These are phyloP conservation scores for Gastrophysa polygoni DNA, from an alignment of 2,888 invertebrate species.

Conservation along the genomic window DNA sequence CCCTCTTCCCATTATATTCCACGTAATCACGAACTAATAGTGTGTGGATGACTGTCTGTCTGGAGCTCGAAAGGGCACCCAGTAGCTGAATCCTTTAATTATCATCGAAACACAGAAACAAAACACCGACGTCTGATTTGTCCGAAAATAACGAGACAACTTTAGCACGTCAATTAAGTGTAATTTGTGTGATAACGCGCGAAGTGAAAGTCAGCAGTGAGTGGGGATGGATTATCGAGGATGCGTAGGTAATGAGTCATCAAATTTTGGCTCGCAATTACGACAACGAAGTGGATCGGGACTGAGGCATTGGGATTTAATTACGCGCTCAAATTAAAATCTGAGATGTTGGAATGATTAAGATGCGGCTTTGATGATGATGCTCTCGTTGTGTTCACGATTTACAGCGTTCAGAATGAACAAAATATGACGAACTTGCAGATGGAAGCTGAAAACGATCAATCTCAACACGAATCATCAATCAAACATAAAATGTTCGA, in stretches of 20 bases:
- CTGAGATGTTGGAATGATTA: neutral
- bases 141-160: conserved; percentile 30
- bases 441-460: too few species aligned
- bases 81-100: conserved; percentile 23
- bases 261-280: neutral
- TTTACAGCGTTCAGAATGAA: too few species aligned
- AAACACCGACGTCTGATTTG: conserved; percentile 20
- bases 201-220: conserved; percentile 9
- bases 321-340: neutral
- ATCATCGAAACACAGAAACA: conserved; percentile 8
- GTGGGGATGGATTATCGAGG: neutral
- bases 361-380: too few species aligned
- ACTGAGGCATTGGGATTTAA: neutral
- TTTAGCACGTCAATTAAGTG: conserved; percentile 20
- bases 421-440: too few species aligned
- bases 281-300: neutral
- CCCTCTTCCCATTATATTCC: neutral
- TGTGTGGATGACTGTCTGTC: conserved; percentile 10
- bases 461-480: too few species aligned
- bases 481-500: too few species aligned
- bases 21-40: neutral
- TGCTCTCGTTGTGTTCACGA: too few species aligned
- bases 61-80: conserved; percentile 1
- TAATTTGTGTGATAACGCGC: conserved; percentile 1
- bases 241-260: neutral